Evolutionary conservation across 2,888 invertebrate species (phyloP).

Genomic region (Argyresthia albistria): DNA sequence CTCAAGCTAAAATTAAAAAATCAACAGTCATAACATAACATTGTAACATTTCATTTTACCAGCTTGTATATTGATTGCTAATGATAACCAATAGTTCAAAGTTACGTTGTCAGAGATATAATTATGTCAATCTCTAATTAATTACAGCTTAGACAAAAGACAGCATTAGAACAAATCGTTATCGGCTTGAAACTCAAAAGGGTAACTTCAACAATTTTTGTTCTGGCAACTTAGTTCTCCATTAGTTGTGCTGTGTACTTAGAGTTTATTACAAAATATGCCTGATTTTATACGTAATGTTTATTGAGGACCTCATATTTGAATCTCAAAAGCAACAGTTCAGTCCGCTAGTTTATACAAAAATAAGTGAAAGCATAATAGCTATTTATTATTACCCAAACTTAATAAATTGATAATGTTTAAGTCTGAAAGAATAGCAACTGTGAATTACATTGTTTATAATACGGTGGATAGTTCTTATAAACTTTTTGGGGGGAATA

Average conservation of each 20-base stretch:
- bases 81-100: too few species aligned
- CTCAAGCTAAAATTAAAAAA: too few species aligned
- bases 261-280: slow-evolving; percentile 36
- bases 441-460: slow-evolving; percentile 23
- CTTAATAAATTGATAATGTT: slow-evolving; percentile 2
- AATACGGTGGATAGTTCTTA: slow-evolving; percentile 31
- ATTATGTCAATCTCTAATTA: too few species aligned
- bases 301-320: slow-evolving; percentile 47
- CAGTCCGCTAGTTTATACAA: slow-evolving; percentile 61
- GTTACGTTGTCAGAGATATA: too few species aligned
- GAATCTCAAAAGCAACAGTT: slow-evolving; percentile 49
- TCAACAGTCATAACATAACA: too few species aligned
- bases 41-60: too few species aligned
- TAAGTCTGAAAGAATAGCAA: slow-evolving; percentile 1
- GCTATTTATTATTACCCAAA: slow-evolving; percentile 1
- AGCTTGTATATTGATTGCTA: too few species aligned
- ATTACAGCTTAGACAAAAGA: too few species aligned
- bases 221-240: slow-evolving; percentile 55
- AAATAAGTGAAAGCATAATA: slow-evolving; percentile 45
- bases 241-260: slow-evolving; percentile 71
- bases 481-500: slow-evolving; percentile 12
- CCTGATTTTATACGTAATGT: slow-evolving; percentile 18
- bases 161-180: too few species aligned
- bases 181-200: slow-evolving; percentile 32
- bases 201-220: slow-evolving; percentile 52